Conservation (phyloP, 92 coral and sea anemone species). For the Pocillopora meandrina region DNA sequence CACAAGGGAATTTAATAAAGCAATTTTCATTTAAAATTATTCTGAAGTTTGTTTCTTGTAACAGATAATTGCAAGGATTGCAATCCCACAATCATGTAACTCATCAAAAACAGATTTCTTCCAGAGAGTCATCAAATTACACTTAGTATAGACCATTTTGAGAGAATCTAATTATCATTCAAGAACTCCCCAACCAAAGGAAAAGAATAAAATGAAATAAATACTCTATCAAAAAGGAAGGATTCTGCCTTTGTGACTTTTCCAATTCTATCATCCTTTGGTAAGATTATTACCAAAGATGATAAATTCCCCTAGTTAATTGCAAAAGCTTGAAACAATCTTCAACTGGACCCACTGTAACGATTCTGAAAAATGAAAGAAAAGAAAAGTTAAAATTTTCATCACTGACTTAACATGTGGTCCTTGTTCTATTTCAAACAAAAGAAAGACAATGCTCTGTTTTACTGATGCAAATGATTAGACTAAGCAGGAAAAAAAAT, state of each 20-base stretch:
- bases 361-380: slow-evolving; percentile 69
- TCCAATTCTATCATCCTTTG: neutral
- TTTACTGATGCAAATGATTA: too few relatives aligned
- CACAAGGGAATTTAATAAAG: neutral
- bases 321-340: slow-evolving; percentile 20
- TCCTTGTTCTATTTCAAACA: too few relatives aligned
- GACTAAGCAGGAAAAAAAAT: too few relatives aligned
- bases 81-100: neutral
- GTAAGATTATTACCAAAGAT: neutral
- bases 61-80: too few relatives aligned
- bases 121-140: neutral
- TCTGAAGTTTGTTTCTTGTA: neutral
- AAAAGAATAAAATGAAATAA: slow-evolving; percentile 1
- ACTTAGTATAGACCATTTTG: neutral
- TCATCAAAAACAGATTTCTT: neutral
- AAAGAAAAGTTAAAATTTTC: neutral
- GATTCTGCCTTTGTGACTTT: neutral
- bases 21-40: neutral
- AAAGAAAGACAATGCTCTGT: too few relatives aligned
- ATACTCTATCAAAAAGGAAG: neutral
- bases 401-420: too few relatives aligned
- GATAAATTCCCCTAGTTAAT: slow-evolving; percentile 4
- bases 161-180: neutral
- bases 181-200: slow-evolving; percentile 4
- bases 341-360: slow-evolving; percentile 94